phyloP scores from a whole-genome alignment of 2,113 vertebrate species.

The Butorides virescens region DNA sequence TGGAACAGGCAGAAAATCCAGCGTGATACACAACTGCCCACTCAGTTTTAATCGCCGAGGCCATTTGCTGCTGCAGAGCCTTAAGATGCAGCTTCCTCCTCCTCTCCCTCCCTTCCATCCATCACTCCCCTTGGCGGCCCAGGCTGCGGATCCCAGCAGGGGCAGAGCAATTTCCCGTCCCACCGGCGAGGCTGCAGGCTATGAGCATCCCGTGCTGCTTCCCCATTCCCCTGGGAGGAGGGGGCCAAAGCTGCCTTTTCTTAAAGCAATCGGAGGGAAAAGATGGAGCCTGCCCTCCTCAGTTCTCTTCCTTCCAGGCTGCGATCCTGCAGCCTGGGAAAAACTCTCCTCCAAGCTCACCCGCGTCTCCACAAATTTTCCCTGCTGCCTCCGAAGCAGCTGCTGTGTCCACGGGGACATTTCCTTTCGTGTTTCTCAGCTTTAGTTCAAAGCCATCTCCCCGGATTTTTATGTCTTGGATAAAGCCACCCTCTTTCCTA shows the following conservation, averaged over 20 bases:
- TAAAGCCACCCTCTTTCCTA: background rate
- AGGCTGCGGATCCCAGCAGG: background rate
- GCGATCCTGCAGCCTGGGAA: background rate
- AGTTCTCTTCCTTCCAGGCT: background rate
- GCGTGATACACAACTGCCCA: conserved; percentile 60
- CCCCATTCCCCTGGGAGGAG: background rate
- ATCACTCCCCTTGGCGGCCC: background rate
- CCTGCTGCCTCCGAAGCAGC: background rate
- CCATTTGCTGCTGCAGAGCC: conserved; percentile 56
- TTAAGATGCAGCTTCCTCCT: conserved; percentile 23
- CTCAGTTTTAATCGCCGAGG: conserved; percentile 57
- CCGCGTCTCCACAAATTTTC: background rate
- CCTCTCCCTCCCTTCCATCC: conserved; percentile 49
- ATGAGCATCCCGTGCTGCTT: background rate
- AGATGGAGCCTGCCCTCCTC: background rate
- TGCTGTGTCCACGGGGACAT: background rate
- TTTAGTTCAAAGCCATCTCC: background rate
- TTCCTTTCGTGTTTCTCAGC: background rate
- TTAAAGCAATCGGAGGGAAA: background rate
- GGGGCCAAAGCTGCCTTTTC: background rate
- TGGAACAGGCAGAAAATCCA: conserved; percentile 61
- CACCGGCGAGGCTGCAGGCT: background rate
- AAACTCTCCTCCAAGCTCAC: background rate
- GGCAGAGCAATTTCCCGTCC: background rate
- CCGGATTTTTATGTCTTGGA: background rate